These are phyloP conservation scores for Penelope pileata DNA, from an alignment of 2,113 vertebrate species.

Conservation along the genomic window DNA sequence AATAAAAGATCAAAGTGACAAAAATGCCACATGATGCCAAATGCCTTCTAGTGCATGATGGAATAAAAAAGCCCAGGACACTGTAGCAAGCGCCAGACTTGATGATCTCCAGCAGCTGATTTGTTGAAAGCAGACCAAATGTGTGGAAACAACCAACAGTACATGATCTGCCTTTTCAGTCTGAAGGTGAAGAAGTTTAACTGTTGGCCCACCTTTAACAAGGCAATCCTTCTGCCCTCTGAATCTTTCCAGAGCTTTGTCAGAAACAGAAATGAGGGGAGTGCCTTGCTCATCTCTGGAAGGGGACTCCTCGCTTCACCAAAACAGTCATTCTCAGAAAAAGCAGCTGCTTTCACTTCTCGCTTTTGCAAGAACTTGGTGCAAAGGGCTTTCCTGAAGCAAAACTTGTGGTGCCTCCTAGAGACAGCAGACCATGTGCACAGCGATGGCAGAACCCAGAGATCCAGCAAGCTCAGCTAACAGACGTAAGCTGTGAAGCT, in stretches of 20 bases:
- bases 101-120: background rate
- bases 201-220: background rate
- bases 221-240: background rate
- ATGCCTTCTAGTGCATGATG: background rate
- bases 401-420: background rate
- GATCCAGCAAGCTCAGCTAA: background rate
- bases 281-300: slow-evolving; percentile 49
- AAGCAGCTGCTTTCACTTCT: slow-evolving; percentile 56
- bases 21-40: no score
- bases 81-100: background rate
- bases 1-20: background rate
- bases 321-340: slow-evolving; percentile 54
- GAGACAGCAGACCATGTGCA: background rate
- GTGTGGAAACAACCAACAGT: background rate
- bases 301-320: slow-evolving; percentile 70
- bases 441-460: background rate
- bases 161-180: background rate
- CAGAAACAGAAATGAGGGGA: background rate
- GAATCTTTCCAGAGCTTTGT: background rate
- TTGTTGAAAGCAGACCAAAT: background rate
- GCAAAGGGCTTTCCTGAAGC: slow-evolving; percentile 55
- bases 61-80: background rate
- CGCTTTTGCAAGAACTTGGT: background rate
- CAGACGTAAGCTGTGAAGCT: background rate
- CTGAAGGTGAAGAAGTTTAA: background rate